phyloP scores from a whole-genome alignment of 2,113 vertebrate genomes.

The Corvus cornix region DNA sequence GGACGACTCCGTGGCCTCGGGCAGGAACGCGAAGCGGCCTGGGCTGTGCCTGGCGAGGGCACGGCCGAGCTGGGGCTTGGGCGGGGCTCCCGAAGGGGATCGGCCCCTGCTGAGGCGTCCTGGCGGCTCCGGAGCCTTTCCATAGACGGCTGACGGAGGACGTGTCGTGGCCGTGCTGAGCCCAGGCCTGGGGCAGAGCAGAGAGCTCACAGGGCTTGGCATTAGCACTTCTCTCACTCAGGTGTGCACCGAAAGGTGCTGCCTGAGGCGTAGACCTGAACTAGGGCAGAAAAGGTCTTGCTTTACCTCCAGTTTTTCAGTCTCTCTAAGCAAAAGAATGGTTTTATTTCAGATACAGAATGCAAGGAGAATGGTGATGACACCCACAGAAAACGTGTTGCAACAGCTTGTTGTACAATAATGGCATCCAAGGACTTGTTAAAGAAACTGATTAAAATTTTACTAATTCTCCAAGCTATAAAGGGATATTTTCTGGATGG shows the following conservation, averaged over 20 bases:
- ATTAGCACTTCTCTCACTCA: fast-evolving
- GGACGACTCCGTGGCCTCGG: too few species aligned
- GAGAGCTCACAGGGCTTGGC: fast-evolving
- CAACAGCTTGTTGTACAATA: background rate
- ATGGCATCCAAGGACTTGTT: background rate
- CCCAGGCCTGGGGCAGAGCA: background rate
- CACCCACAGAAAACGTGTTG: background rate
- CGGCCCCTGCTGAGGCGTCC: background rate
- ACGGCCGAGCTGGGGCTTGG: background rate
- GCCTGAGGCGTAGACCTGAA: background rate
- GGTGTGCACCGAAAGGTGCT: fast-evolving
- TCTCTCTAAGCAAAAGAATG: background rate
- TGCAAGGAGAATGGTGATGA: background rate
- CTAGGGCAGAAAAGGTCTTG: background rate
- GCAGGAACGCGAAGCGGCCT: too few species aligned
- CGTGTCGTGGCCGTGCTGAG: background rate
- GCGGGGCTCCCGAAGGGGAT: background rate
- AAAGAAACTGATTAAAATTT: background rate
- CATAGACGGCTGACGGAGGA: fast-evolving
- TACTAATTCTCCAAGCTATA: background rate
- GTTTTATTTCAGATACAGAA: background rate
- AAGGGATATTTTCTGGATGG: background rate
- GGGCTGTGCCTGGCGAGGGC: background rate
- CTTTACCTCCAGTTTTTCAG: background rate
- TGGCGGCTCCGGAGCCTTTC: fast-evolving